Percentiles rank a stretch among this genome's conserved stretches.
Conservation (phyloP, 2,113 vertebrate species). For the Camelus dromedarius region DNA sequence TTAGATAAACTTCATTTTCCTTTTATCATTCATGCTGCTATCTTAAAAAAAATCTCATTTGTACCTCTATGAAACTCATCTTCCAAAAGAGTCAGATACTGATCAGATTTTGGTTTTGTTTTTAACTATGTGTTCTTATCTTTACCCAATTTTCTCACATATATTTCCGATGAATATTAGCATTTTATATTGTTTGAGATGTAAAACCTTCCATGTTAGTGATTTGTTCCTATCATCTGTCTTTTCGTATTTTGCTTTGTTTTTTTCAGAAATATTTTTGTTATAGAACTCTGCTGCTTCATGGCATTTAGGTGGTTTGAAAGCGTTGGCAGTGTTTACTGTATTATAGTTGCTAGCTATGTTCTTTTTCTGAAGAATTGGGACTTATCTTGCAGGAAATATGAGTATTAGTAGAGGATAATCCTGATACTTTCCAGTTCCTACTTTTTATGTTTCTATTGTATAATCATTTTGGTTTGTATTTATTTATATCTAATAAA, state of each 20-base stretch:
- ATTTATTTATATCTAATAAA: slow-evolving; percentile 54
- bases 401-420: not conserved
- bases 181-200: not conserved
- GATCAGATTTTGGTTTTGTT: slow-evolving; percentile 9
- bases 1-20: not conserved
- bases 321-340: slow-evolving; percentile 35
- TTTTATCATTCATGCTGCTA: not conserved
- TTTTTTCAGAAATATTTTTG: slow-evolving; percentile 7
- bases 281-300: not conserved
- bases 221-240: not conserved
- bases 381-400: not conserved
- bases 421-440: not conserved
- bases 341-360: not conserved
- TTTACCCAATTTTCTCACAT: slow-evolving; percentile 18
- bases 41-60: not conserved
- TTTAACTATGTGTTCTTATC: not conserved
- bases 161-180: not conserved
- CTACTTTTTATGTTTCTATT: slow-evolving; percentile 26
- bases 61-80: not conserved
- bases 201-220: slow-evolving; percentile 11
- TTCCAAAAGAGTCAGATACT: not conserved
- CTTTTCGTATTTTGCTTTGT: not conserved
- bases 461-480: not conserved
- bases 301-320: slow-evolving; percentile 44
- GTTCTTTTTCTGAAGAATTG: slow-evolving; percentile 29